Base-by-base conservation (phyloP, 2,797 vertebrate species). In the Rhinoraja longicauda region DNA sequence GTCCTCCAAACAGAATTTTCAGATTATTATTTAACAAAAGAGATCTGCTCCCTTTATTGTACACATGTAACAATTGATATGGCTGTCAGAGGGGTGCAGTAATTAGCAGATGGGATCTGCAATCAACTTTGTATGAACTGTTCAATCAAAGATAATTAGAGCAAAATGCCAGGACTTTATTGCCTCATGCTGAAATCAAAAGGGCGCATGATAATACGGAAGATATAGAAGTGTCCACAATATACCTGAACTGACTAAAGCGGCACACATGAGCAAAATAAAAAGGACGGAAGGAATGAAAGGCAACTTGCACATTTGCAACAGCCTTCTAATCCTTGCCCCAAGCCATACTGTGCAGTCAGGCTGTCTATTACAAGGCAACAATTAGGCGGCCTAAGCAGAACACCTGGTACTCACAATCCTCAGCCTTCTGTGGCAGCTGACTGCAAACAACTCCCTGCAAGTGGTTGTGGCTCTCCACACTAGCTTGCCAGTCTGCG, bases 401-500 rank as follows among this genome's bases (percentile, higher is more conserved):
- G 96, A 97, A 97, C 97, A 98, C 98, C 98, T 98, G 98, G 97
- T 97, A 95, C 96, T 97, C 96, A 95, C 95, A 95, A 96, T 97
- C 96, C 96, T 95, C 93, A 95, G 96, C 96, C 97, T 97, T 97
- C 96, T 97, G 96, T 96, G 95, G 97, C 98, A 98, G 98, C 98
- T 98, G 97, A 98, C 96, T 96, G 96, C 95, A 96, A 97, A 97
- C 90, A 97, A 97, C 96, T 96, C 96, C 96, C 96, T 97, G 97
- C 98, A 98, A 98, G 98, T 98, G 98, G 98, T 96, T 96, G 95
- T 95, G 96, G 98, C 98, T 98, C 98, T 98, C 96, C 97, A 97
- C 97, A 97, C 97, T 97, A 97, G 95, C 97, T 96, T 97, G 97
- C 96, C 97, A 97, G 95, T 97, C 96, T 95, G 97, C 97, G 98